Percentiles rank a stretch among this genome's conserved stretches.
Evolutionary conservation across 2,113 vertebrate species (phyloP).

Genomic region (Lepus timidus): DNA sequence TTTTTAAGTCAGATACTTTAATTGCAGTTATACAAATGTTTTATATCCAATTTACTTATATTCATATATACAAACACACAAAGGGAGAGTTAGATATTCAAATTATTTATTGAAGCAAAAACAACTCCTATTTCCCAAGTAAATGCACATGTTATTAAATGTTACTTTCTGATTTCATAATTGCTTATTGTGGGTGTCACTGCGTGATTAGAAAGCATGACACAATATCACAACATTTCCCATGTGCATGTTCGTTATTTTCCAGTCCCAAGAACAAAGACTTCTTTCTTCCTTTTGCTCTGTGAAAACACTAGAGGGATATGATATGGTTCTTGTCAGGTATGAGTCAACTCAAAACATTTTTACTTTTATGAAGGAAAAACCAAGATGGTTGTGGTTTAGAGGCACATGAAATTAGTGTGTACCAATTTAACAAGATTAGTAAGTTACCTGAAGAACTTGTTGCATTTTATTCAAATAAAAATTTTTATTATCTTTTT

Average conservation of each 20-base stretch:
- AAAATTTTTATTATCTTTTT: not conserved
- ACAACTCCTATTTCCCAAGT: conserved; percentile 17
- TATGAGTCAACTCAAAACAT: conserved; percentile 57
- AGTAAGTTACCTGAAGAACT: not conserved
- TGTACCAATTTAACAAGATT: conserved; percentile 6
- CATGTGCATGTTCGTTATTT: conserved; percentile 60
- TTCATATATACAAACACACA: not conserved
- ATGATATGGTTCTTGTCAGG: conserved; percentile 48
- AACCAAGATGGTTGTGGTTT: conserved; percentile 21
- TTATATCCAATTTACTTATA: not conserved
- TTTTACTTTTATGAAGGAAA: conserved; percentile 33
- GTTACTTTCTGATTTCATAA: conserved; percentile 72
- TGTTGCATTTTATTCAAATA: conserved; percentile 28
- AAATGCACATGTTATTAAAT: conserved; percentile 70
- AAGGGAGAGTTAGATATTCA: conserved; percentile 27
- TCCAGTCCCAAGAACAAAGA: not conserved
- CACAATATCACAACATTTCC: conserved; percentile 58
- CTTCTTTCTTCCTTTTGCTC: conserved; percentile 19
- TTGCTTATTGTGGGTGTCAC: conserved; percentile 58
- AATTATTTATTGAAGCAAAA: conserved; percentile 59
- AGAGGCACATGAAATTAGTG: conserved; percentile 19
- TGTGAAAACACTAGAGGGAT: conserved; percentile 67
- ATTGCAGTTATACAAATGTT: not conserved
- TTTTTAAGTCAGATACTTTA: conserved; percentile 46
- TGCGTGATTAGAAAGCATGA: conserved; percentile 74